These are phyloP conservation scores for Lordiphosa mommai DNA, from an alignment of 1,140 invertebrate genomes.

Conservation along the genomic window DNA sequence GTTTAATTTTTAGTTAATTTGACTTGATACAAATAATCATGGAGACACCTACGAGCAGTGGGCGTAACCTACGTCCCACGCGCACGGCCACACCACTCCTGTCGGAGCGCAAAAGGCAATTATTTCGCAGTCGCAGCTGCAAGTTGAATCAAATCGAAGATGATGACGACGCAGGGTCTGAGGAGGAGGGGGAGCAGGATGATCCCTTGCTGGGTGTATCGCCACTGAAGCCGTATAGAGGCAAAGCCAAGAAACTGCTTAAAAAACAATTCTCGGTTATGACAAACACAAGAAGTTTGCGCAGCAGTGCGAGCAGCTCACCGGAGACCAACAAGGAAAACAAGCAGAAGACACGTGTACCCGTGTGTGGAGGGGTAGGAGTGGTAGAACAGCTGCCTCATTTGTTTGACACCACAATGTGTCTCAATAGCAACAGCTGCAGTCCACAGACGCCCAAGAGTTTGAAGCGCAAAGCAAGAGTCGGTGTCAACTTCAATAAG, in stretches of 20 bases:
- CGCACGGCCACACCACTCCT: slow-evolving; percentile 54
- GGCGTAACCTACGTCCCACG: slow-evolving; percentile 21
- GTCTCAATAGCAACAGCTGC: slow-evolving; percentile 37
- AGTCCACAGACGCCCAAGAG: slow-evolving; percentile 30
- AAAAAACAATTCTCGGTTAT: slow-evolving; percentile 1
- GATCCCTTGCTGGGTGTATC: slow-evolving; percentile 49
- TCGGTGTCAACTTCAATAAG: too few species aligned
- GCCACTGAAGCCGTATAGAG: slow-evolving; percentile 34
- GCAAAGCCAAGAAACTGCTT: slow-evolving; percentile 7
- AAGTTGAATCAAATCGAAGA: slow-evolving; percentile 38
- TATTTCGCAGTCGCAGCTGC: slow-evolving; percentile 39
- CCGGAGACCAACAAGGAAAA: slow-evolving; percentile 68
- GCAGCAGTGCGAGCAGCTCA: slow-evolving; percentile 37
- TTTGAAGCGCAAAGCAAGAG: background rate
- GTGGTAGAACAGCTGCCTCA: slow-evolving; percentile 44
- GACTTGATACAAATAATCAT: too few species aligned
- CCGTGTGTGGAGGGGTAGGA: background rate
- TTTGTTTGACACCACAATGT: slow-evolving; percentile 62
- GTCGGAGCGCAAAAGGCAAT: slow-evolving; percentile 63
- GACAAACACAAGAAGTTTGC: background rate
- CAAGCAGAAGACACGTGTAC: slow-evolving; percentile 36
- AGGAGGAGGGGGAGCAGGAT: slow-evolving; percentile 1
- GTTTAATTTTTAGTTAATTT: slow-evolving; percentile 6
- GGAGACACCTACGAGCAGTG: slow-evolving; percentile 61
- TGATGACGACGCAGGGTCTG: slow-evolving; percentile 26